Base-by-base conservation (phyloP, 2,797 vertebrate genomes). In the Cottoperca gobio region DNA sequence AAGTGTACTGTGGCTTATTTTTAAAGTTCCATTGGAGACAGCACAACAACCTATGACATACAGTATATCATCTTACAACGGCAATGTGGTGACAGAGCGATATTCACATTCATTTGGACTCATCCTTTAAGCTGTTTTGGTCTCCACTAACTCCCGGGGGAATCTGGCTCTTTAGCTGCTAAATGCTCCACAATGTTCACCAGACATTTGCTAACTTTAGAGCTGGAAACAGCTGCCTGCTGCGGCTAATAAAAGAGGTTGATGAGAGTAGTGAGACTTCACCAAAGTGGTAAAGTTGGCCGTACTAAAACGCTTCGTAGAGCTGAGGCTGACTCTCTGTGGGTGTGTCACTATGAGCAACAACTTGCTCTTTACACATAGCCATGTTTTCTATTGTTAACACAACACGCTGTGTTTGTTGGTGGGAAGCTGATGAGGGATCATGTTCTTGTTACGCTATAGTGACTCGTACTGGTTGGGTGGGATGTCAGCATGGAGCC, bases 341-440 rank as follows among this genome's bases (percentile, higher is more conserved):
- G n/a, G 31, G 31, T 33, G 33, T 33, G 8, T 33, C 31, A 8
- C 33, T 31, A 33, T 33, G 31, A 33, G 33, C 8, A 8, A 33
- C 8, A 24, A 5, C n/a, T n/a, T n/a, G n/a, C n/a, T n/a, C n/a
- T n/a, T n/a, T n/a, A n/a, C n/a, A n/a, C n/a, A n/a, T n/a, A n/a
- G n/a, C n/a, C n/a, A n/a, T n/a, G n/a, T n/a, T n/a, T n/a, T n/a
- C n/a, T n/a, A n/a, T n/a, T n/a, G n/a, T 49, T 24, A 33, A 12
- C 10, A 7, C 8, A 58, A 24, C 13, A 39, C 45, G 4, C 12
- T 70, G 4, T 58, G 5, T 67, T 35, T 49, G 35, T 21, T 26
- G n/a, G 55, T 67, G 24, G 17, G 31, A 68, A 54, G 48, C 64
- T 16, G 12, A 23, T 53, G 40, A 54, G 57, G 73, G 65, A 55